These are phyloP conservation scores for Gymnoscopelus microlampas DNA, from an alignment of 2,797 vertebrate species.

Conservation along the genomic window DNA sequence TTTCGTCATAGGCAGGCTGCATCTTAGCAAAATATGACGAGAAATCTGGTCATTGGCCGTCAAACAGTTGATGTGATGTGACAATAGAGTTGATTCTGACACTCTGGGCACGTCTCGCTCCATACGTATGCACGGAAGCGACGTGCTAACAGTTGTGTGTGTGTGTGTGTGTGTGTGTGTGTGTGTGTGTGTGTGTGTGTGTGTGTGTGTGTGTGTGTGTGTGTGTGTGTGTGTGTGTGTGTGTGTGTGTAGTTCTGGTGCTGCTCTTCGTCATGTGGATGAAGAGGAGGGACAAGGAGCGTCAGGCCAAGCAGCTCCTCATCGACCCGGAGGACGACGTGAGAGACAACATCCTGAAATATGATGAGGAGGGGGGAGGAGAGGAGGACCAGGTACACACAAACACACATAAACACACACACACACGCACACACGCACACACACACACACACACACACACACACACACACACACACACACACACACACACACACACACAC, in stretches of 20 bases:
- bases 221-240: too few relatives aligned
- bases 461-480: background rate
- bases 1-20: too few relatives aligned
- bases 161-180: too few relatives aligned
- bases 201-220: too few relatives aligned
- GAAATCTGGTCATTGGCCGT: too few relatives aligned
- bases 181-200: too few relatives aligned
- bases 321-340: conserved; percentile 95
- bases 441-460: conserved; percentile 1
- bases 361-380: conserved; percentile 92
- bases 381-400: conserved; percentile 91
- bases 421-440: background rate
- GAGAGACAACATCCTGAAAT: conserved; percentile 94
- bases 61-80: too few relatives aligned
- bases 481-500: background rate
- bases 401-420: background rate
- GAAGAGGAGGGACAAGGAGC: conserved; percentile 91
- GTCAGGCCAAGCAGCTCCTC: conserved; percentile 93
- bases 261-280: conserved; percentile 92
- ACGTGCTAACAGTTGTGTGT: too few relatives aligned
- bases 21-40: too few relatives aligned
- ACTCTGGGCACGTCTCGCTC: too few relatives aligned
- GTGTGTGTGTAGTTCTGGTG: conserved; percentile 76
- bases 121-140: too few relatives aligned
- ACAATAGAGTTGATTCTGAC: too few relatives aligned